phyloP scores from a whole-genome alignment of 2,113 vertebrate species.

The Rhinoderma darwinii region DNA sequence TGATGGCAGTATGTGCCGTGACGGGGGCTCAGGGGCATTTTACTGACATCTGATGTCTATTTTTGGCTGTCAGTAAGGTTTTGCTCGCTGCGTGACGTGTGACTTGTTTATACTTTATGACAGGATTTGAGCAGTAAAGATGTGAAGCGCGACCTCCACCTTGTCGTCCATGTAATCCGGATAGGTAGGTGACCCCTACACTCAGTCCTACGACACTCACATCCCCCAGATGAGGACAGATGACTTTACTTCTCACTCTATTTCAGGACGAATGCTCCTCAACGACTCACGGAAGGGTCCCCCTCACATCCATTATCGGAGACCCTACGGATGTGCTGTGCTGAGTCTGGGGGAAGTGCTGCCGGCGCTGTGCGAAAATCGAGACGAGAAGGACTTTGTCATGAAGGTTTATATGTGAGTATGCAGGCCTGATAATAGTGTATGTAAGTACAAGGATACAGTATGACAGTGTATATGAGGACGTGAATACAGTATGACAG shows the following conservation, averaged over 20 bases:
- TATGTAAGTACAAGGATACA: not conserved
- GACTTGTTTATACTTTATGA: conserved; percentile 44
- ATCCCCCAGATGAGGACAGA: not conserved
- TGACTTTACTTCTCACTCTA: not conserved
- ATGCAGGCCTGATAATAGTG: conserved; percentile 6
- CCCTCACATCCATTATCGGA: conserved; percentile 87
- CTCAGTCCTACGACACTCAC: not conserved
- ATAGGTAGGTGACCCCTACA: conserved; percentile 77
- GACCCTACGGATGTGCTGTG: conserved; percentile 92
- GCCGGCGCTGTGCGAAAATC: conserved; percentile 90
- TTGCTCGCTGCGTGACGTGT: conserved; percentile 13
- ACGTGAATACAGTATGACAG: not conserved
- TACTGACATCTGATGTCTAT: not conserved
- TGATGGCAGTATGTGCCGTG: not conserved
- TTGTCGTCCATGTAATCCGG: conserved; percentile 93
- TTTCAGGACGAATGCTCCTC: conserved; percentile 88
- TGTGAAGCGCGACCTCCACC: conserved; percentile 94
- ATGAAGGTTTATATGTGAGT: conserved; percentile 98
- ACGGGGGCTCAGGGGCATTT: not conserved
- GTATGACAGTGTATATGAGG: not conserved
- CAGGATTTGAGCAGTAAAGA: conserved; percentile 97
- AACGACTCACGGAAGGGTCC: conserved; percentile 96
- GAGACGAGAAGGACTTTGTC: conserved; percentile 97
- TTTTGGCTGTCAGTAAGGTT: not conserved
- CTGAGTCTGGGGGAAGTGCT: conserved; percentile 90